Base-by-base conservation (phyloP, 2,113 vertebrate genomes). In the Lepidothrix coronata region DNA sequence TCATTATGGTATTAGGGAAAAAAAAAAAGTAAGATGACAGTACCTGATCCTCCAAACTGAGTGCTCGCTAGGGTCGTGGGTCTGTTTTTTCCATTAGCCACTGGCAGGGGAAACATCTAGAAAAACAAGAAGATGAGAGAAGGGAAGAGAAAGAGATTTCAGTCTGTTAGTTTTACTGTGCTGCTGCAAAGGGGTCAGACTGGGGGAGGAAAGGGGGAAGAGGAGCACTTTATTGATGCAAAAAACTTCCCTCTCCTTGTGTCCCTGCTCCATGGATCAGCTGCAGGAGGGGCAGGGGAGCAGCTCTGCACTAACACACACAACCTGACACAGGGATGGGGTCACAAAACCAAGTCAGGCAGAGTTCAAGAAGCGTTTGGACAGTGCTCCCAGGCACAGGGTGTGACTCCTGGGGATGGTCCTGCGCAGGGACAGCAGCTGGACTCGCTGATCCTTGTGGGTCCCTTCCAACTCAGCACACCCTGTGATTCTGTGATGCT, bases 71-170 rank as follows among this genome's bases (percentile, higher is more conserved):
- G 98, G 52, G 99, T 99, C 86, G 99, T 98, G 48, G 99, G 99
- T 96, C 99, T 98, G 98, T 99, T 99, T 98, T 99, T 99, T 90
- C 99, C 99, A 63, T 99, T 99, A 96, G 99, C 98, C 95, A 99
- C 99, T 72, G 99, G 99, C 95, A 99, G 98, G 15, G 99, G 99
- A 93, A 99, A 99, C 99, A 99, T 99, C 99, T 99, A 98, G 88
- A 97, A 98, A 98, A 97, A 97, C 70, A 80, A 85, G 46, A 48
- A 92, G 88, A 79, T 76, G 68, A 92, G 86, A 81, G 85, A 84
- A 93, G 62, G 73, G 73, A 82, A 92, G 74, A 85, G 89, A 91
- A 88, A 88, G 80, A 91, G 57, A 95, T 91, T 97, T 96, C 94
- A 97, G 87, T 93, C 41, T 73, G 86, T 95, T 89, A 70, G 86